These are phyloP conservation scores for Brachyhypopomus gauderio DNA, from an alignment of 2,113 vertebrate genomes.

Conservation along the genomic window DNA sequence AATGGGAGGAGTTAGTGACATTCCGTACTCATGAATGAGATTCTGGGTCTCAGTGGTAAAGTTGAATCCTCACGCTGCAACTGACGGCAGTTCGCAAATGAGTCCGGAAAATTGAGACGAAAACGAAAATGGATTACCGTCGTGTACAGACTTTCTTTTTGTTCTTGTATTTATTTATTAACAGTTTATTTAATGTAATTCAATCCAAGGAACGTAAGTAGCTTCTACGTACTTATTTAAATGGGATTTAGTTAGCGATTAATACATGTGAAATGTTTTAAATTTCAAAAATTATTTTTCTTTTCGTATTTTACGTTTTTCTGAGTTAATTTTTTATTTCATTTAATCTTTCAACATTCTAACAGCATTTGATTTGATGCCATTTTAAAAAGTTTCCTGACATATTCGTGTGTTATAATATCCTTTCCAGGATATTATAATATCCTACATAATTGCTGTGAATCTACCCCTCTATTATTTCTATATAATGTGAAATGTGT, in stretches of 20 bases:
- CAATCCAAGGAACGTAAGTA: conserved; percentile 78
- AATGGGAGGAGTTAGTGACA: conserved; percentile 63
- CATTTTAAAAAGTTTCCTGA: too few species aligned
- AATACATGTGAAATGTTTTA: not conserved
- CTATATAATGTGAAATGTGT: not conserved
- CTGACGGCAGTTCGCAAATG: not conserved
- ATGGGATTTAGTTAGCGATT: not conserved
- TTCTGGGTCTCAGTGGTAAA: conserved; percentile 49
- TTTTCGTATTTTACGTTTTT: not conserved
- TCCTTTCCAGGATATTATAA: too few species aligned
- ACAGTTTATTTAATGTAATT: conserved; percentile 60
- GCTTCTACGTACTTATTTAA: not conserved
- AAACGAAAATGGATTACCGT: conserved; percentile 66
- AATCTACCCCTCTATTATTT: not conserved
- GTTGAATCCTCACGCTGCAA: conserved; percentile 21
- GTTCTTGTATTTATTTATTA: conserved; percentile 67
- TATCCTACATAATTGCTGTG: too few species aligned
- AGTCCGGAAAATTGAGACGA: conserved; percentile 30
- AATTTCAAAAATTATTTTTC: not conserved
- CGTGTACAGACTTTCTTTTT: conserved; percentile 51
- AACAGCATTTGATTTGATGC: too few species aligned
- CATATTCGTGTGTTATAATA: too few species aligned
- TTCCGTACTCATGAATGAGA: conserved; percentile 74
- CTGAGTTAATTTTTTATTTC: too few species aligned
- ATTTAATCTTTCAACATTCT: too few species aligned